These are phyloP conservation scores for Dynastes hyllus DNA, from an alignment of 2,888 invertebrate genomes.

Conservation along the genomic window DNA sequence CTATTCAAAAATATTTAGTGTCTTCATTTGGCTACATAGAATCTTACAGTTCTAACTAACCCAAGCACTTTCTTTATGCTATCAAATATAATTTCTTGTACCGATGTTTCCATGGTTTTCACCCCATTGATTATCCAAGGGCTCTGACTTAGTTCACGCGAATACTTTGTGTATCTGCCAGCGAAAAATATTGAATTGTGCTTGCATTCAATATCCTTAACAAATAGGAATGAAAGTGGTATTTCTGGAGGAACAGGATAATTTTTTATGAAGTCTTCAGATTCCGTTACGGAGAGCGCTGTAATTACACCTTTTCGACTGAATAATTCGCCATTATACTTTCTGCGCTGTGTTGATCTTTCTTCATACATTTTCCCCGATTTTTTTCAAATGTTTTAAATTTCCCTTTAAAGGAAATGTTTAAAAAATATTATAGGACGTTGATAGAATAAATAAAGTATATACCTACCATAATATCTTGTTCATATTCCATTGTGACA, in stretches of 20 bases:
- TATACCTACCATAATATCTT: slow-evolving; percentile 68
- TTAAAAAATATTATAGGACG: background rate
- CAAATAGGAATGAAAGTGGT: slow-evolving; percentile 69
- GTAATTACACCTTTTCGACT: slow-evolving; percentile 80
- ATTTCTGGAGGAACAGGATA: slow-evolving; percentile 74
- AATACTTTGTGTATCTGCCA: slow-evolving; percentile 88
- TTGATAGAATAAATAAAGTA: slow-evolving; percentile 17
- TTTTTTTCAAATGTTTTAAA: slow-evolving; percentile 69
- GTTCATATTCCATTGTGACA: slow-evolving; percentile 74
- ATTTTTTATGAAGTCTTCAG: slow-evolving; percentile 71
- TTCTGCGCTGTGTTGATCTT: slow-evolving; percentile 68
- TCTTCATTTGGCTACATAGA: background rate
- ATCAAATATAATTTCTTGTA: slow-evolving; percentile 90
- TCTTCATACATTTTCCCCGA: slow-evolving; percentile 71
- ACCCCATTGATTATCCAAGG: slow-evolving; percentile 93
- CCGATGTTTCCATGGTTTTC: slow-evolving; percentile 87
- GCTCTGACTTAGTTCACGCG: slow-evolving; percentile 90
- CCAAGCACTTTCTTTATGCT: slow-evolving; percentile 77
- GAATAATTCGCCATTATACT: slow-evolving; percentile 73
- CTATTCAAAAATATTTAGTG: slow-evolving; percentile 52
- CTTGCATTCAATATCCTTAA: slow-evolving; percentile 73
- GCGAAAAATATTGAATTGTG: slow-evolving; percentile 80
- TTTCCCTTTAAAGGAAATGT: no score
- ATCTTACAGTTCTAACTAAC: slow-evolving; percentile 64
- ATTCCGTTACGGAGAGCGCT: slow-evolving; percentile 71